Percentiles rank a stretch among this genome's conserved stretches.
Conservation (phyloP, 2,113 vertebrate species). For the Cheilinus undulatus region DNA sequence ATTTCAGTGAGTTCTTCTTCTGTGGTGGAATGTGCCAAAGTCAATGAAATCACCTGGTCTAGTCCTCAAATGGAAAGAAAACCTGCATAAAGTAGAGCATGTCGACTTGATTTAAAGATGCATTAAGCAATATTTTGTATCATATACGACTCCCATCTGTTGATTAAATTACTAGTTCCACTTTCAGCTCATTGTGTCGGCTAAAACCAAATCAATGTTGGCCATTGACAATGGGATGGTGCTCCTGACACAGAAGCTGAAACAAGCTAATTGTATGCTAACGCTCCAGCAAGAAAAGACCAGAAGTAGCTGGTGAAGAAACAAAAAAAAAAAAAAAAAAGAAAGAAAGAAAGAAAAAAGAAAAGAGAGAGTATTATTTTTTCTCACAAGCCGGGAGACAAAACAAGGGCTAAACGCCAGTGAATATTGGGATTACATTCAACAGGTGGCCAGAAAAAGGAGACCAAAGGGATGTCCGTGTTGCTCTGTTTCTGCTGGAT, state of each 20-base stretch:
- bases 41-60: conserved; percentile 52
- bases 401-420: conserved; percentile 67
- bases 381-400: conserved; percentile 42
- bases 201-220: conserved; percentile 16
- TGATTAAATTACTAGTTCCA: conserved; percentile 23
- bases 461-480: conserved; percentile 81
- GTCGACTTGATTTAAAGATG: conserved; percentile 68
- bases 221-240: background rate
- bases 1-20: conserved; percentile 54
- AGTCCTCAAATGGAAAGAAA: conserved; percentile 55
- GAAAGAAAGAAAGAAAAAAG: conserved; percentile 15
- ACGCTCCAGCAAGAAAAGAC: conserved; percentile 20
- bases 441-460: conserved; percentile 83
- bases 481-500: conserved; percentile 83
- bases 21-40: conserved; percentile 33
- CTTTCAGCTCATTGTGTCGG: conserved; percentile 39
- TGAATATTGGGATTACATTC: conserved; percentile 83
- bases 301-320: conserved; percentile 28
- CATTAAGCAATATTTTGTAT: conserved; percentile 60
- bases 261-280: conserved; percentile 19
- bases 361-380: conserved; percentile 26
- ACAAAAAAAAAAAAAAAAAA: conserved; percentile 17
- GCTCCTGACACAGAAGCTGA: conserved; percentile 16
- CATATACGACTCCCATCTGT: conserved; percentile 29
- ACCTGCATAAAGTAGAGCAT: conserved; percentile 41